Percentiles rank a stretch among this genome's conserved stretches.
Evolutionary conservation across 2,113 vertebrate genomes (phyloP).

Genomic region (Syngnathus floridae): DNA sequence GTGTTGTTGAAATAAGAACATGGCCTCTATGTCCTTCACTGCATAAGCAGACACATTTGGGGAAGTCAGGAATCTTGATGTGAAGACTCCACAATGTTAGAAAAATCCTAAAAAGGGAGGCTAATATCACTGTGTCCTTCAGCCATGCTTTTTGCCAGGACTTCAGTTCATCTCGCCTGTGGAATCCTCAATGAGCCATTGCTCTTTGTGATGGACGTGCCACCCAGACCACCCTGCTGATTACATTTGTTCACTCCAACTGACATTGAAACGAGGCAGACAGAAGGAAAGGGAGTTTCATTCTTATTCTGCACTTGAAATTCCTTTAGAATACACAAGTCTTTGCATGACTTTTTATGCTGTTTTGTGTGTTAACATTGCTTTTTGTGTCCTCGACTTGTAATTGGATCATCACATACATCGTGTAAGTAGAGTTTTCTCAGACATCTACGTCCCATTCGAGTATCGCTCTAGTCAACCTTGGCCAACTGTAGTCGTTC

Average conservation of each 20-base stretch:
- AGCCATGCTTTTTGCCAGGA: conserved; percentile 34
- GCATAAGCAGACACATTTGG: conserved; percentile 45
- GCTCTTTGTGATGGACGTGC: conserved; percentile 51
- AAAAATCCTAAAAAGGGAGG: conserved; percentile 24
- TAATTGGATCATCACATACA: background rate
- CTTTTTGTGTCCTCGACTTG: conserved; percentile 19
- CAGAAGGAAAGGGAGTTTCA: conserved; percentile 11
- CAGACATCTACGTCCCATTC: conserved; percentile 52
- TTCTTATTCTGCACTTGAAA: conserved; percentile 23
- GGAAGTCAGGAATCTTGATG: conserved; percentile 42
- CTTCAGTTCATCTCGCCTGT: conserved; percentile 34
- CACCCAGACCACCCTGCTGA: conserved; percentile 45
- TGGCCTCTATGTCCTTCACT: conserved; percentile 29
- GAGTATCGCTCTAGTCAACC: conserved; percentile 52
- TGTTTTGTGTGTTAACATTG: background rate
- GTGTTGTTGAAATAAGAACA: conserved; percentile 24
- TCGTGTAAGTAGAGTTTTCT: conserved; percentile 36
- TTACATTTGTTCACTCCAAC: conserved; percentile 50
- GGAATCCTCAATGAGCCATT: conserved; percentile 63
- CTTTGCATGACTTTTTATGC: conserved; percentile 9
- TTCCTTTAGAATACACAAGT: conserved; percentile 9
- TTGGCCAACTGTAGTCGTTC: conserved; percentile 49
- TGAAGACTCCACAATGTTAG: conserved; percentile 30
- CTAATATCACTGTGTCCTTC: conserved; percentile 45
- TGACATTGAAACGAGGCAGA: conserved; percentile 23